Conservation (phyloP, 2,888 invertebrate genomes). For the Hirtodrosophila cameraria region DNA sequence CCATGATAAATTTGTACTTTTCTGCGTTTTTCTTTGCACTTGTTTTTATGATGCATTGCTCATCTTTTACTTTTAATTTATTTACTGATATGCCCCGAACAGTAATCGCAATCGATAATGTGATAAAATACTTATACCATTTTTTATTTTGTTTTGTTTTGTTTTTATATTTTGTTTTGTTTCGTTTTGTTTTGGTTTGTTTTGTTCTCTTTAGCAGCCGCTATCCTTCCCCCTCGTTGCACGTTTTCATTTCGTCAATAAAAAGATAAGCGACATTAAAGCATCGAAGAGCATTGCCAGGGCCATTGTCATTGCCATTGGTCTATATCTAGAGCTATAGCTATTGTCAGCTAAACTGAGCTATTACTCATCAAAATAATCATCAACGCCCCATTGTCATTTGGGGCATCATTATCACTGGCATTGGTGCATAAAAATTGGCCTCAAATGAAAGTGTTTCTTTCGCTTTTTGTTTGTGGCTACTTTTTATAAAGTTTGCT, state of each 20-base stretch:
- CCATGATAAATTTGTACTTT: background rate
- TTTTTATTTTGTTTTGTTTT: conserved; percentile 30
- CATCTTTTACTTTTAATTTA: conserved; percentile 62
- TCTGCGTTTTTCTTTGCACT: background rate
- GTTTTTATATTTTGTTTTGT: conserved; percentile 4
- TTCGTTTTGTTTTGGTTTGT: background rate
- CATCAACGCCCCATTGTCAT: conserved; percentile 41
- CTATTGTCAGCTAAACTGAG: conserved; percentile 10
- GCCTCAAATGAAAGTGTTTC: conserved; percentile 9
- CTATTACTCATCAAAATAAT: conserved; percentile 64
- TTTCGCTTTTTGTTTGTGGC: too few species aligned
- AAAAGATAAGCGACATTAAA: conserved; percentile 44
- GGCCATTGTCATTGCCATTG: conserved; percentile 47
- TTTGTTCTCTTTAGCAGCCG: background rate
- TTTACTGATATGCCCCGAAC: conserved; percentile 62
- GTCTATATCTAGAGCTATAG: conserved; percentile 6
- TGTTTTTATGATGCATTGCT: conserved; percentile 46
- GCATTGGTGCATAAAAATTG: conserved; percentile 33
- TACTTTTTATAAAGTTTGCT: too few species aligned
- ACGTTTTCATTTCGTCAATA: conserved; percentile 19
- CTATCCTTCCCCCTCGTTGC: background rate
- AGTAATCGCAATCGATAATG: conserved; percentile 77
- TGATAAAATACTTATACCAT: conserved; percentile 68
- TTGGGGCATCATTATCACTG: conserved; percentile 22
- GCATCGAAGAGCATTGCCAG: conserved; percentile 16